These are phyloP conservation scores for Apamea epomidion DNA, from an alignment of 2,888 invertebrate species.

Conservation along the genomic window DNA sequence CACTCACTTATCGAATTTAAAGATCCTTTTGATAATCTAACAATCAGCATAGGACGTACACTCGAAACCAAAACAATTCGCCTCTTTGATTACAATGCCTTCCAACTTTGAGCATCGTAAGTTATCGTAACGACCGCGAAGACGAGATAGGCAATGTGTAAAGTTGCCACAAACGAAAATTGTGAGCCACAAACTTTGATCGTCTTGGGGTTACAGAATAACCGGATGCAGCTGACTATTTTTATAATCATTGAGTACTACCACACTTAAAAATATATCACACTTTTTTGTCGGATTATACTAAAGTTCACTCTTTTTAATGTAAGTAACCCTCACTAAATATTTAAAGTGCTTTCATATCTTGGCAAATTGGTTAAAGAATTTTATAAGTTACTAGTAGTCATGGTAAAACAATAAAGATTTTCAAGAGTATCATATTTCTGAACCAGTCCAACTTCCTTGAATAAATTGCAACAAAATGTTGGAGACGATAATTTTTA, in stretches of 20 bases:
- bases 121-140: slow-evolving; percentile 19
- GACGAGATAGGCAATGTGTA: slow-evolving; percentile 31
- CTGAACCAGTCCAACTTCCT: slow-evolving; percentile 9
- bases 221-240: not conserved
- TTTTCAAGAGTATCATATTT: slow-evolving; percentile 14
- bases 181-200: slow-evolving; percentile 33
- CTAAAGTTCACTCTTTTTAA: not conserved
- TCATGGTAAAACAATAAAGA: slow-evolving; percentile 27
- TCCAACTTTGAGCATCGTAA: slow-evolving; percentile 34
- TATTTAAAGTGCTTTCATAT: slow-evolving; percentile 43
- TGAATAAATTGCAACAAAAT: slow-evolving; percentile 8
- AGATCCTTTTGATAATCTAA: not conserved
- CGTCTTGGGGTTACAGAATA: slow-evolving; percentile 45
- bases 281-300: not conserved
- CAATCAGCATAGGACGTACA: not conserved
- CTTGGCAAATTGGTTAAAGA: slow-evolving; percentile 38
- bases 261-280: no score
- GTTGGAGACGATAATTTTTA: not conserved
- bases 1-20: not conserved
- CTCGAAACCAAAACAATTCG: not conserved
- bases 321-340: not conserved
- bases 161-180: slow-evolving; percentile 56
- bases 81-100: not conserved
- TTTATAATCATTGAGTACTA: no score
- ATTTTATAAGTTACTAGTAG: slow-evolving; percentile 21